Percentiles rank a stretch among this genome's conserved stretches.
Evolutionary conservation across 2,113 vertebrate species (phyloP).

Genomic region (Rhadina sibilatrix): DNA sequence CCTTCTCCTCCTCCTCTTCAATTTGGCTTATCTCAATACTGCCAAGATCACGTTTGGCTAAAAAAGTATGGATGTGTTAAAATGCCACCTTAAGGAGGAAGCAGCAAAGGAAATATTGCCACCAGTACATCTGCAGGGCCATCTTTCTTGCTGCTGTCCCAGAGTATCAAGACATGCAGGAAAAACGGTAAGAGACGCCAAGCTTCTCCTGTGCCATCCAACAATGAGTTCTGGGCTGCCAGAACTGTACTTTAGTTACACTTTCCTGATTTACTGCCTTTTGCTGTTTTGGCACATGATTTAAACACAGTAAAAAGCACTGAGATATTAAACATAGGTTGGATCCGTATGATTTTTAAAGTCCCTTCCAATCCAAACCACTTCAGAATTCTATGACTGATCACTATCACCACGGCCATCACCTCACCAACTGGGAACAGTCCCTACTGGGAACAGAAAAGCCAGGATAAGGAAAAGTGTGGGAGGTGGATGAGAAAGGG

Average conservation of each 20-base stretch:
- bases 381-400: background rate
- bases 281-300: background rate
- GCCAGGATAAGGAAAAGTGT: background rate
- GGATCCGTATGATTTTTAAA: background rate
- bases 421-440: background rate
- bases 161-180: background rate
- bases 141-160: background rate
- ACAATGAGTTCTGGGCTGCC: background rate
- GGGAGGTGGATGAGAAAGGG: background rate
- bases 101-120: background rate
- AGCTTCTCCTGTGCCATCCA: background rate
- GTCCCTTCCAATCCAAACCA: background rate
- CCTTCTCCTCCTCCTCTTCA: constrained; percentile 51
- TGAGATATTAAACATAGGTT: background rate
- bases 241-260: background rate
- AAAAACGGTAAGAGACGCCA: background rate
- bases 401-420: background rate
- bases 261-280: background rate
- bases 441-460: background rate
- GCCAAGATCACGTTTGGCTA: constrained; percentile 51
- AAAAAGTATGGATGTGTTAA: constrained; percentile 37
- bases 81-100: background rate
- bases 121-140: background rate
- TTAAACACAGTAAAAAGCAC: background rate
- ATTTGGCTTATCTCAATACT: constrained; percentile 29